A percentile compares a stretch with the other conserved stretches of the same genome.
Conservation (phyloP, 2,797 vertebrate species). For the Stomatorhinus walkeri region DNA sequence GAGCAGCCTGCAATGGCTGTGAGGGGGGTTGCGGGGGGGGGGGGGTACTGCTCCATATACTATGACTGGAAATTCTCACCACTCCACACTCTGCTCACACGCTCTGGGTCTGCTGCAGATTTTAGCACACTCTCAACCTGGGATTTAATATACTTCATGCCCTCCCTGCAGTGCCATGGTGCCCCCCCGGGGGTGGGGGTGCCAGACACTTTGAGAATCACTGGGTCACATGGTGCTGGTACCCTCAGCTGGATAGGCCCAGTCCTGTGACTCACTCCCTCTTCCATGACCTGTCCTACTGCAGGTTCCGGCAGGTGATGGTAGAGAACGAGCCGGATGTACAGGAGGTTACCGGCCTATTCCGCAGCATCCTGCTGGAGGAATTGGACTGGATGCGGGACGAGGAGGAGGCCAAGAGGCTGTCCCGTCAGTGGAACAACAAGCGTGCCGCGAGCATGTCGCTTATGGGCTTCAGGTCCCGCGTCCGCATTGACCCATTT, state of each 20-base stretch:
- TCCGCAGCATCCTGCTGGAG: conserved; percentile 80
- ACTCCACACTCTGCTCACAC: background rate
- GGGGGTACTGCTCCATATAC: background rate
- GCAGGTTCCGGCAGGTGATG: conserved; percentile 81
- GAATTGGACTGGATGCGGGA: conserved; percentile 72
- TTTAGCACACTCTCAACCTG: background rate
- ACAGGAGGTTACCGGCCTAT: conserved; percentile 76
- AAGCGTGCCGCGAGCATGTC: conserved; percentile 72
- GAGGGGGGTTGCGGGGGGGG: no score
- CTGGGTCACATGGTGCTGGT: background rate
- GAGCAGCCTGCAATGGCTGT: no score
- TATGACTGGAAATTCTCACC: background rate
- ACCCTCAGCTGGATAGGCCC: background rate
- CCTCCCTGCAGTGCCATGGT: background rate
- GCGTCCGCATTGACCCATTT: conserved; percentile 83
- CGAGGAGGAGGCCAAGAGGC: conserved; percentile 75
- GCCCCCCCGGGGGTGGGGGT: background rate
- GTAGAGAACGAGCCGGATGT: conserved; percentile 78
- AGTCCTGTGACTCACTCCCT: background rate
- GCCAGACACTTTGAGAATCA: background rate
- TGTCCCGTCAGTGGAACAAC: conserved; percentile 82
- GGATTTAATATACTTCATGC: background rate
- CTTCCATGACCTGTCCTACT: background rate
- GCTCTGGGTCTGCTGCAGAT: background rate
- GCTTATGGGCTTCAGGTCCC: conserved; percentile 72